Base-by-base conservation (phyloP, 1,140 invertebrate species). In the Forficula auricularia region DNA sequence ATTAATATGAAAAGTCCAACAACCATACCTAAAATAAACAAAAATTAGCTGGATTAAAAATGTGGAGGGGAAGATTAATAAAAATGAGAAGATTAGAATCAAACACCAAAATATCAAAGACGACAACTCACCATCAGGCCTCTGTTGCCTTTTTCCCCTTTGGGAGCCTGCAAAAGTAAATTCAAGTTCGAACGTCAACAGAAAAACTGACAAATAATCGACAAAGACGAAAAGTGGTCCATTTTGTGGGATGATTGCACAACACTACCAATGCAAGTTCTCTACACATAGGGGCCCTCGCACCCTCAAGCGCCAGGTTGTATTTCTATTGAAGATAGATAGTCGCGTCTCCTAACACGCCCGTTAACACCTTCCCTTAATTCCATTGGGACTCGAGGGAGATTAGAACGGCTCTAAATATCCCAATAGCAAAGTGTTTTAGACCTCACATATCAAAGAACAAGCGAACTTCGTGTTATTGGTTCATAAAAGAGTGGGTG, bases 131-230 rank as follows among this genome's bases (percentile, higher is more conserved):
- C 74, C 73, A 70, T 72, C 54, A 67, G 67, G 53, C 73, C 73
- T 55, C 68, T 66, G 55, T 73, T 70, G 59, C 73, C 73, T 63
- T 72, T 73, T 56, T 70, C 67, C 55, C 75, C 74, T 62, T 71
- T 76, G 59, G 60, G 61, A 51, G 67, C 74, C 72, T 77, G 72
- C 63, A 76, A 75, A 12, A 48, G 22, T 44, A 43, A 34, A 39
- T 43, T 14, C 30, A 19, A 39, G 16, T 36, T 14, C 34, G 4
- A 27, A 27, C 10, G 22, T 56, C 54, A 57, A 60, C 56, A 63
- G 54, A 58, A 48, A 52, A 54, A 50, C 49, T 19, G 16, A n/a
- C 27, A 35, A 51, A 36, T 39, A 43, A 42, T 44, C 33, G 27
- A 20, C 27, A 16, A 40, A 31, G 18, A 33, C 14, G 31, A 14